These are phyloP conservation scores for Nemopilema nomurai DNA, from an alignment of 30 jellyfish, hydroid and myxozoan genomes.

Conservation along the genomic window DNA sequence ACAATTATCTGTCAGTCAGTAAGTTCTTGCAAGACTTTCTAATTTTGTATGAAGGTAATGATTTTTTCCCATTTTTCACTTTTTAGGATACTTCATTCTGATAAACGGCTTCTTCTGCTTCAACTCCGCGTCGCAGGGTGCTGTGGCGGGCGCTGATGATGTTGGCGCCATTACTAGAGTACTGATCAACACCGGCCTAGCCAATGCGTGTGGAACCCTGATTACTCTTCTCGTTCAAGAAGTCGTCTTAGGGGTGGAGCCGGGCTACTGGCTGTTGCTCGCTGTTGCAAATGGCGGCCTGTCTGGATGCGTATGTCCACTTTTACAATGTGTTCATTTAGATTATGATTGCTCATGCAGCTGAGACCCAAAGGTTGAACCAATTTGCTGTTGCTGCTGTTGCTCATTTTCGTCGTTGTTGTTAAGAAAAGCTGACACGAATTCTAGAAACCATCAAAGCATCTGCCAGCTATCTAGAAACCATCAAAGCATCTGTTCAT, in stretches of 20 bases:
- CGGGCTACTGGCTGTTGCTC: constrained; percentile 36
- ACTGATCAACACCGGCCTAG: constrained; percentile 31
- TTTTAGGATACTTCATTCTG: constrained; percentile 27
- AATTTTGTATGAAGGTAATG: not conserved
- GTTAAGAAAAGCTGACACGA: too few species aligned
- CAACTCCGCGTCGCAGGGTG: constrained; percentile 42
- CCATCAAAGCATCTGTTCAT: too few species aligned
- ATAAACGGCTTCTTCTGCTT: constrained; percentile 37
- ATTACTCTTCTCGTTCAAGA: constrained; percentile 31
- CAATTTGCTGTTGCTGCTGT: too few species aligned
- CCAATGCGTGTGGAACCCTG: constrained; percentile 12
- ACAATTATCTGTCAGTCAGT: too few species aligned
- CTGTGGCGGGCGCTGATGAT: constrained; percentile 10
- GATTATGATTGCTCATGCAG: too few species aligned
- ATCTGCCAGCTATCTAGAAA: too few species aligned
- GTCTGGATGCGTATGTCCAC: constrained; percentile 19
- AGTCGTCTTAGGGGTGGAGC: constrained; percentile 32
- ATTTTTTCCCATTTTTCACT: not conserved
- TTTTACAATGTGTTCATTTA: not conserved
- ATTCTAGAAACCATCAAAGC: too few species aligned
- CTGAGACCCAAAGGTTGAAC: too few species aligned
- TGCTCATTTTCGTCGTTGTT: too few species aligned
- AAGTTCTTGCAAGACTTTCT: too few species aligned
- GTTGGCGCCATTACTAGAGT: constrained; percentile 7
- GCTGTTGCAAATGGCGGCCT: constrained; percentile 39